These are phyloP conservation scores for Hetaerina americana DNA, from an alignment of 1,140 invertebrate species.

Conservation along the genomic window DNA sequence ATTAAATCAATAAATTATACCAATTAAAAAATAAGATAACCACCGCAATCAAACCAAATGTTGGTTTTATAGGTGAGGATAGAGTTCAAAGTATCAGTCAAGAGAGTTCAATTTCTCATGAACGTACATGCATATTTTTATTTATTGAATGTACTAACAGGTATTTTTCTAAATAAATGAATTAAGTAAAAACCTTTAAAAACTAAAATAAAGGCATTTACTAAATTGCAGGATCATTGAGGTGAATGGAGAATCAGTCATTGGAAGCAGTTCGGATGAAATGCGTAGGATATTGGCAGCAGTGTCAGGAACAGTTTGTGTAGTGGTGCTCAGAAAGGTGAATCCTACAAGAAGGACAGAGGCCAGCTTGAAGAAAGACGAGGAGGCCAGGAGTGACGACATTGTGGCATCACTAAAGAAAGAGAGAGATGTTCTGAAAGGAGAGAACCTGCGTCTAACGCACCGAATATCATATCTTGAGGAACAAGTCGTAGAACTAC, in stretches of 20 bases:
- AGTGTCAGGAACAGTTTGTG: conserved; percentile 25
- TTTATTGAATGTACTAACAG: too few relatives aligned
- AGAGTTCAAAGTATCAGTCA: too few relatives aligned
- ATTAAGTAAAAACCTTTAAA: too few relatives aligned
- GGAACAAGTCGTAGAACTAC: conserved; percentile 64
- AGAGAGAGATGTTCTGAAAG: conserved; percentile 39
- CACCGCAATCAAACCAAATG: too few relatives aligned
- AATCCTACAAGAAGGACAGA: conserved; percentile 22
- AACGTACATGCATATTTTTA: too few relatives aligned
- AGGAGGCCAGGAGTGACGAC: conserved; percentile 23
- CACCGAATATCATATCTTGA: conserved; percentile 80
- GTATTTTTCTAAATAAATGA: too few relatives aligned
- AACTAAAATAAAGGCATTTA: too few relatives aligned
- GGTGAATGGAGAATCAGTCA: conserved; percentile 64
- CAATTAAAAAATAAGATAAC: too few relatives aligned
- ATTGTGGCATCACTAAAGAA: conserved; percentile 19
- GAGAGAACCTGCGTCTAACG: conserved; percentile 69
- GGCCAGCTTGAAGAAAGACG: conserved; percentile 31
- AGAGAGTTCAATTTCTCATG: too few relatives aligned
- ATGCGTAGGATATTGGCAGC: conserved; percentile 43
- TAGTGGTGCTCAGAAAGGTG: conserved; percentile 38
- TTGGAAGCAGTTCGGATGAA: conserved; percentile 54
- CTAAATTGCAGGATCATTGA: conserved; percentile 63
- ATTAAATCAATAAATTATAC: too few relatives aligned
- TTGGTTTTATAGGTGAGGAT: too few relatives aligned